These are phyloP conservation scores for Caradrina clavipalpis DNA, from an alignment of 2,888 invertebrate species.

Conservation along the genomic window DNA sequence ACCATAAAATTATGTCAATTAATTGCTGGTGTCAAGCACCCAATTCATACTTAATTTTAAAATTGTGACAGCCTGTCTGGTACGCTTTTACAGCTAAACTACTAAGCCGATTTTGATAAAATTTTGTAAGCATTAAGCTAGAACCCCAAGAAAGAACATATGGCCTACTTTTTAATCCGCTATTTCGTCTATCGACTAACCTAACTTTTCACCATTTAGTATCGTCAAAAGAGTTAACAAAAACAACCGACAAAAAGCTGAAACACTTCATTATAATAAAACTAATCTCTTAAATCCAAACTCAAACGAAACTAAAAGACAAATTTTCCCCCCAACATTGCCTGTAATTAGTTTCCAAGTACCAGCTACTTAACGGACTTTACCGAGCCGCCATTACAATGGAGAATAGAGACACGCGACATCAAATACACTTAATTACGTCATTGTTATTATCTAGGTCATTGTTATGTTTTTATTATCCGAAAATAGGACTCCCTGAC, in stretches of 20 bases:
- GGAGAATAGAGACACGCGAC: constrained; percentile 67
- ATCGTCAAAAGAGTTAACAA: no score
- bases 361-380: constrained; percentile 33
- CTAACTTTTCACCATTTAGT: no score
- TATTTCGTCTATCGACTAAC: no score
- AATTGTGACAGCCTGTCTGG: no score
- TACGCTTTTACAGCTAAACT: no score
- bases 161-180: no score
- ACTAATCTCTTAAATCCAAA: constrained; percentile 13
- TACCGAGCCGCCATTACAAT: constrained; percentile 50
- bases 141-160: no score
- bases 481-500: constrained; percentile 61
- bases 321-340: constrained; percentile 45
- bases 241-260: background rate
- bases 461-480: constrained; percentile 60
- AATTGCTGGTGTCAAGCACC: no score
- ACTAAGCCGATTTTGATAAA: no score
- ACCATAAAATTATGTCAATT: no score
- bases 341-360: constrained; percentile 55
- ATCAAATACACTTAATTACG: constrained; percentile 64
- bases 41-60: no score
- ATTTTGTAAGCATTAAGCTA: no score
- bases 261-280: constrained; percentile 2
- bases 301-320: constrained; percentile 36
- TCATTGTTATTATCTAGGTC: constrained; percentile 62